A percentile compares a stretch with the other conserved stretches of the same genome.
Evolutionary conservation across 2,113 vertebrate genomes (phyloP).

Genomic region (Bufo bufo): DNA sequence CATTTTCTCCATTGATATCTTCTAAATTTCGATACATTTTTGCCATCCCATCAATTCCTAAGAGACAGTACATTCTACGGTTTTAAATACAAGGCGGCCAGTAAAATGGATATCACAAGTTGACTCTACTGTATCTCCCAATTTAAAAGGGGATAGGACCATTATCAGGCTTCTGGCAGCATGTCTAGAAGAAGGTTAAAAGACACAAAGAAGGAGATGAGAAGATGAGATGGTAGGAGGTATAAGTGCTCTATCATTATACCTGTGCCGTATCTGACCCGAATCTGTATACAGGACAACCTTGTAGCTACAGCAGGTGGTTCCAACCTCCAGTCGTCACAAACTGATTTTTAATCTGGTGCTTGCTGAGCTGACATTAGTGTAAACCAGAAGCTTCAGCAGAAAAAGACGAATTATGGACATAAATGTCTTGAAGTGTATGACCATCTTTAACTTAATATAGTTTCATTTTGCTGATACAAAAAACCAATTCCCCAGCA

Average conservation of each 20-base stretch:
- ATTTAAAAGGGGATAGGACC: not conserved
- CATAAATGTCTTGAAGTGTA: not conserved
- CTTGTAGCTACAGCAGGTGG: constrained; percentile 31
- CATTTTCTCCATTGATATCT: not conserved
- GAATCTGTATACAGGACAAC: constrained; percentile 30
- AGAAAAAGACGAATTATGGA: not conserved
- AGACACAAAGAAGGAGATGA: not conserved
- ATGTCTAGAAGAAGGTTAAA: not conserved
- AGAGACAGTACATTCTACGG: not conserved
- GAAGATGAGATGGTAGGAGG: not conserved
- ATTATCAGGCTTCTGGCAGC: not conserved
- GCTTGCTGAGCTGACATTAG: constrained; percentile 31
- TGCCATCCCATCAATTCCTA: not conserved
- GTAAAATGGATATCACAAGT: not conserved
- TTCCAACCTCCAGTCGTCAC: not conserved
- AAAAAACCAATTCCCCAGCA: not conserved
- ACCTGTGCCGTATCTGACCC: not conserved
- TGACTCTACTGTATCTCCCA: not conserved
- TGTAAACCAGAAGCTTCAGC: not conserved
- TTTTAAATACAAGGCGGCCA: not conserved
- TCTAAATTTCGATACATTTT: not conserved
- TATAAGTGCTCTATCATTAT: not conserved
- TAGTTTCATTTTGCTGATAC: not conserved
- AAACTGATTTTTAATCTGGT: constrained; percentile 32
- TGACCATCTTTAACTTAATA: not conserved